These are phyloP conservation scores for Agapornis roseicollis DNA, from an alignment of 2,113 vertebrate genomes.

Conservation along the genomic window DNA sequence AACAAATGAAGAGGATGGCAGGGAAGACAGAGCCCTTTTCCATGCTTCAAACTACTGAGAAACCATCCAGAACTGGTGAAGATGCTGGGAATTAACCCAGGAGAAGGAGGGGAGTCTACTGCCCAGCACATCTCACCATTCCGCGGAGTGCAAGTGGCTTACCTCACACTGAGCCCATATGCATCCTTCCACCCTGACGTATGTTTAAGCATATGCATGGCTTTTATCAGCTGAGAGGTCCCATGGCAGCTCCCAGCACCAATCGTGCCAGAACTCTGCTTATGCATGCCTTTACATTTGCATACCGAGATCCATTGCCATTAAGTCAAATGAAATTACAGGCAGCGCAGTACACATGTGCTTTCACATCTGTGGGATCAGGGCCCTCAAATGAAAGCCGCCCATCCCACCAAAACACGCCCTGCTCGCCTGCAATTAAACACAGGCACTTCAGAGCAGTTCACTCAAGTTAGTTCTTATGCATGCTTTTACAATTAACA, in stretches of 20 bases:
- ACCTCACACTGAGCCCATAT: background rate
- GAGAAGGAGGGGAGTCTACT: background rate
- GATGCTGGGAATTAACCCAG: background rate
- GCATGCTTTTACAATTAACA: slow-evolving; percentile 58
- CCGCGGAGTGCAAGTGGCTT: background rate
- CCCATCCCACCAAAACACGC: background rate
- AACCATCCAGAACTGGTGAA: background rate
- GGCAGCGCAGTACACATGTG: slow-evolving; percentile 1
- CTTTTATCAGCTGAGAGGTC: background rate
- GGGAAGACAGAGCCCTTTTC: background rate
- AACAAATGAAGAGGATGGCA: background rate
- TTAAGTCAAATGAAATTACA: slow-evolving; percentile 5
- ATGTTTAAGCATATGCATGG: background rate
- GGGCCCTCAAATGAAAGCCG: background rate
- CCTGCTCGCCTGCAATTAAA: slow-evolving; percentile 37
- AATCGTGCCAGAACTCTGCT: background rate
- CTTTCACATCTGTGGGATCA: slow-evolving; percentile 18
- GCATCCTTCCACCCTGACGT: background rate
- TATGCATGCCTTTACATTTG: background rate
- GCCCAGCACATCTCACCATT: background rate
- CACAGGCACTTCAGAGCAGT: slow-evolving; percentile 22
- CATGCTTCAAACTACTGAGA: background rate
- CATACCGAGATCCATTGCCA: background rate
- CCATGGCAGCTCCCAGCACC: background rate
- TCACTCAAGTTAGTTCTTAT: background rate